These are phyloP conservation scores for Brotula barbata DNA, from an alignment of 2,797 vertebrate genomes.

Conservation along the genomic window DNA sequence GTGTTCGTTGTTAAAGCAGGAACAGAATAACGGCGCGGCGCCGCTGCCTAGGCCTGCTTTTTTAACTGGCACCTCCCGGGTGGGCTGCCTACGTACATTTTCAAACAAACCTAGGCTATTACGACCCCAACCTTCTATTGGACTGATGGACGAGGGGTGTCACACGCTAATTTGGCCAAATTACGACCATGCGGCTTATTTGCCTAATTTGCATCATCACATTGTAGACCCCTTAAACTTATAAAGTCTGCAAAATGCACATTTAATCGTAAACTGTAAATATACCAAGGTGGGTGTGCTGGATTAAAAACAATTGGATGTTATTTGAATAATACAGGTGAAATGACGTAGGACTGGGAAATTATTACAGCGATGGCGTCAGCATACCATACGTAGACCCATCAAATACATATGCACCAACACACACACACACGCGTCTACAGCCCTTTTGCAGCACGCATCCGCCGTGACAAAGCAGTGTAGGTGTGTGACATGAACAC, in stretches of 20 bases:
- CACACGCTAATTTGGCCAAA: conserved; percentile 5
- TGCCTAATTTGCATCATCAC: background rate
- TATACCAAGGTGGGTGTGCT: rapidly evolving
- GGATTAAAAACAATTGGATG: no score
- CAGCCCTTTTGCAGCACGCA: no score
- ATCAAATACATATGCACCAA: no score
- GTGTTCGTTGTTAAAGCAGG: background rate
- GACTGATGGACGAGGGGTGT: conserved; percentile 3
- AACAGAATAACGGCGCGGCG: background rate
- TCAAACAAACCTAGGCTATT: conserved; percentile 30
- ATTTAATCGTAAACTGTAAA: background rate
- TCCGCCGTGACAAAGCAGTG: no score
- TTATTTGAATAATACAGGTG: no score
- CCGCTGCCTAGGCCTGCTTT: rapidly evolving
- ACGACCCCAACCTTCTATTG: background rate
- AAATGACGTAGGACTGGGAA: no score
- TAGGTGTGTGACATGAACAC: no score
- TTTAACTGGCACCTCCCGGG: background rate
- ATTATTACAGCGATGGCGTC: no score
- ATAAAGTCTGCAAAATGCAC: background rate
- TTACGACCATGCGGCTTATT: background rate
- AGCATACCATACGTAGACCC: no score
- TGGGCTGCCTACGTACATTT: background rate
- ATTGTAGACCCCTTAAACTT: background rate
- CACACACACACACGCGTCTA: no score